These are phyloP conservation scores for Atrina japonica DNA, from an alignment of 2,888 invertebrate genomes.

Conservation along the genomic window DNA sequence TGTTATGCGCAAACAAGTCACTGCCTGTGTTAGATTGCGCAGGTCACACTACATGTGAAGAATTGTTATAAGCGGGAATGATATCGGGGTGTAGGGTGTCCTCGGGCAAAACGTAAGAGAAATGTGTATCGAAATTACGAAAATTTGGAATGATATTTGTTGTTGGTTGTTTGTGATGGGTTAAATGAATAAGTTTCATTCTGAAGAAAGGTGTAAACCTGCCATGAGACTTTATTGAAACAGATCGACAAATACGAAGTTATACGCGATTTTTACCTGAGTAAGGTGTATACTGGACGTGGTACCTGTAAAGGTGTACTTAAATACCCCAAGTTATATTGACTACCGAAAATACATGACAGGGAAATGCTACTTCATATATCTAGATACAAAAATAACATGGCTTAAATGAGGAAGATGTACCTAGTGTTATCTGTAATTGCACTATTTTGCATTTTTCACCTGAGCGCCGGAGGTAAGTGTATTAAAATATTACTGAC, in stretches of 20 bases:
- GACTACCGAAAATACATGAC: not conserved
- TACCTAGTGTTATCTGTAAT: slow-evolving; percentile 7
- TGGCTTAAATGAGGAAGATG: slow-evolving; percentile 6
- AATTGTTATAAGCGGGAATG: slow-evolving; percentile 35
- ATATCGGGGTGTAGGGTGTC: slow-evolving; percentile 19
- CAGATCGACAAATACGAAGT: no score
- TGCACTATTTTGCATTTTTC: slow-evolving; percentile 5
- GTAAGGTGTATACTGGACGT: slow-evolving; percentile 6
- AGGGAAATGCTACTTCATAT: slow-evolving; percentile 23
- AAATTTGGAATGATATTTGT: slow-evolving; percentile 20
- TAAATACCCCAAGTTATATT: slow-evolving; percentile 15
- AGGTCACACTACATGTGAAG: slow-evolving; percentile 47
- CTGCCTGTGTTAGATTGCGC: slow-evolving; percentile 57
- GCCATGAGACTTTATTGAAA: no score
- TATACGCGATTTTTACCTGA: not conserved
- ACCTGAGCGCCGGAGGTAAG: slow-evolving; percentile 15
- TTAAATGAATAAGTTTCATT: slow-evolving; percentile 8
- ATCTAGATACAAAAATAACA: slow-evolving; percentile 19
- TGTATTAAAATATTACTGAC: not conserved
- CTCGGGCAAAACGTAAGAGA: slow-evolving; percentile 6
- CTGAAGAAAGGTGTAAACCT: not conserved
- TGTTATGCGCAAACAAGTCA: slow-evolving; percentile 64
- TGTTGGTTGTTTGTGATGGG: not conserved
- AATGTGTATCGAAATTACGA: slow-evolving; percentile 16
- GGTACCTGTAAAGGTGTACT: slow-evolving; percentile 2